These are phyloP conservation scores for Fregata magnificens DNA, from an alignment of 2,113 vertebrate species.

Conservation along the genomic window DNA sequence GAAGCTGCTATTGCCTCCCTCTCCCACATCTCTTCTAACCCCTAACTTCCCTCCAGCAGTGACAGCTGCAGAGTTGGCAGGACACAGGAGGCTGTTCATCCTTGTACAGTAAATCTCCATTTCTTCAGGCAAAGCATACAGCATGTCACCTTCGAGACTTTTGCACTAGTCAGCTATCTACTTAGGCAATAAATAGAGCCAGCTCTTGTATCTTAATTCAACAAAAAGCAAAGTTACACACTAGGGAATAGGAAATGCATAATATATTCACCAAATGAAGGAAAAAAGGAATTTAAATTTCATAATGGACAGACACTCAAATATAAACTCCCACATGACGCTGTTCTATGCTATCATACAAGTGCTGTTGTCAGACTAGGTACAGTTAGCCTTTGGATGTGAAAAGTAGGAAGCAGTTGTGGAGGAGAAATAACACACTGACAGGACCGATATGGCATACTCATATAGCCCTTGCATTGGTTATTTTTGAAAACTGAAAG, in stretches of 20 bases:
- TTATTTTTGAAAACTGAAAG: not conserved
- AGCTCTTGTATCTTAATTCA: not conserved
- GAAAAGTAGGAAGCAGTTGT: not conserved
- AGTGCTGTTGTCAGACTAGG: not conserved
- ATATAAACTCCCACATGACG: not conserved
- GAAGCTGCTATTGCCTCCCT: not conserved
- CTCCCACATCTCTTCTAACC: not conserved
- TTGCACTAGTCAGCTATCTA: not conserved
- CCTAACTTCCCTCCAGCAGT: not conserved
- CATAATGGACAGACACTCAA: not conserved
- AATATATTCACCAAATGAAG: not conserved
- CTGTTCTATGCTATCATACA: not conserved
- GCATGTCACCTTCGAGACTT: not conserved
- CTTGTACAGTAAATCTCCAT: not conserved
- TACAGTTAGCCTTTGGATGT: not conserved
- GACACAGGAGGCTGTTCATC: not conserved
- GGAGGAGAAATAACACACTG: not conserved
- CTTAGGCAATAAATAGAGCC: not conserved
- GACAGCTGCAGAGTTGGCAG: not conserved
- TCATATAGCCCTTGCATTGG: not conserved
- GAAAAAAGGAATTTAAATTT: not conserved
- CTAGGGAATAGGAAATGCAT: not conserved
- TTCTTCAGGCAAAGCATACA: not conserved
- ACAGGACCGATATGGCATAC: rapidly evolving
- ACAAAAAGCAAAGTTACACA: not conserved